Percentiles rank a stretch among this genome's conserved stretches.
These are phyloP conservation scores for Triplophysa bombifrons DNA, from an alignment of 2,797 vertebrate species.

Conservation along the genomic window DNA sequence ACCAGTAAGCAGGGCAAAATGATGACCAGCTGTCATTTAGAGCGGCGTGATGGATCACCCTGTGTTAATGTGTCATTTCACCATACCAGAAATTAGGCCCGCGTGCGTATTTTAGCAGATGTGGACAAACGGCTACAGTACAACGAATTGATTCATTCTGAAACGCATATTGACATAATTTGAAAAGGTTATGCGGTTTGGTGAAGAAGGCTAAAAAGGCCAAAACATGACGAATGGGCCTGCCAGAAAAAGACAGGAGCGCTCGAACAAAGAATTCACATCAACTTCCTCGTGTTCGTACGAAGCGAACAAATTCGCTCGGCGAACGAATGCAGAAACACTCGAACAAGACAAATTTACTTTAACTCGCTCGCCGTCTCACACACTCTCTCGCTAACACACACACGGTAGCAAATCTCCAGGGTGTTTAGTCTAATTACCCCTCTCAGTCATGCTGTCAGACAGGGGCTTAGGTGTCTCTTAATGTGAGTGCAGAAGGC, in stretches of 20 bases:
- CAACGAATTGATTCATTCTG: constrained; percentile 73
- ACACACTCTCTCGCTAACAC: constrained; percentile 31
- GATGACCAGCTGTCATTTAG: constrained; percentile 54
- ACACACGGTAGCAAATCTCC: constrained; percentile 39
- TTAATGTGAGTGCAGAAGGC: constrained; percentile 73
- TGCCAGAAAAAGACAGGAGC: constrained; percentile 62
- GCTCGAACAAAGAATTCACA: constrained; percentile 21
- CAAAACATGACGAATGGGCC: constrained; percentile 77
- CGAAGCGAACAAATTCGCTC: background rate
- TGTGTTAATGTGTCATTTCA: constrained; percentile 58
- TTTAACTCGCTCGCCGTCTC: constrained; percentile 38
- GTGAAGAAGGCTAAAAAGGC: constrained; percentile 74
- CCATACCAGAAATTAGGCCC: constrained; percentile 50
- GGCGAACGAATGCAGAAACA: constrained; percentile 12
- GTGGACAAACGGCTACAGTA: constrained; percentile 46
- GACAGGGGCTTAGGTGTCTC: constrained; percentile 71
- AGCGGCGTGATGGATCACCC: constrained; percentile 51
- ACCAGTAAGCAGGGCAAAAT: constrained; percentile 37
- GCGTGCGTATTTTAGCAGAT: constrained; percentile 46
- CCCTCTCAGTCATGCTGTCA: constrained; percentile 76
- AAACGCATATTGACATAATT: constrained; percentile 76
- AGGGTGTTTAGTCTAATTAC: constrained; percentile 70
- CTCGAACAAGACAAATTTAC: constrained; percentile 40
- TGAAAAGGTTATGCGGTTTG: constrained; percentile 76
- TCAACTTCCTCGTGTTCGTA: background rate